These are phyloP conservation scores for Oligia latruncula DNA, from an alignment of 2,888 invertebrate species.

Conservation along the genomic window DNA sequence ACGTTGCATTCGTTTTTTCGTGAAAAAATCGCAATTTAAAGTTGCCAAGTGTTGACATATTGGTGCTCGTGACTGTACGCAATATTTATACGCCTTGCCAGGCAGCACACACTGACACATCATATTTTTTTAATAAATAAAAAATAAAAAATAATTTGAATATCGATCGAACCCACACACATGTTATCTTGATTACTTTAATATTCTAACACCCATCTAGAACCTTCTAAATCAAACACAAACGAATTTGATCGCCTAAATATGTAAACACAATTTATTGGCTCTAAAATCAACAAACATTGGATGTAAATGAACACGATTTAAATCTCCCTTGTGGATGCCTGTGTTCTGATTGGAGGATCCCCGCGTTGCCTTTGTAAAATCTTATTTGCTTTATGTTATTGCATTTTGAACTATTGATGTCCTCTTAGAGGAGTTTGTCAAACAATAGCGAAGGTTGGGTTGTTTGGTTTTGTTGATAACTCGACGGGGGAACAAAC, in stretches of 20 bases:
- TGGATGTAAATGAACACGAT: slow-evolving; percentile 51
- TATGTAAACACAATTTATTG: slow-evolving; percentile 57
- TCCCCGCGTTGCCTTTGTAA: slow-evolving; percentile 56
- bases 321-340: slow-evolving; percentile 44
- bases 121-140: too few species aligned
- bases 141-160: too few species aligned
- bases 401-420: slow-evolving; percentile 61
- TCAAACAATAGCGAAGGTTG: background rate
- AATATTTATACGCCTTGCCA: too few species aligned
- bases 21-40: too few species aligned
- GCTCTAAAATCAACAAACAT: slow-evolving; percentile 53
- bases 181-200: slow-evolving; percentile 11
- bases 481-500: too few species aligned
- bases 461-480: background rate
- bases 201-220: slow-evolving; percentile 18
- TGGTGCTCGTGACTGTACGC: too few species aligned
- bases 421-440: slow-evolving; percentile 10
- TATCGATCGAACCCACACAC: background rate
- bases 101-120: too few species aligned
- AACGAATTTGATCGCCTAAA: slow-evolving; percentile 40
- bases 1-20: too few species aligned
- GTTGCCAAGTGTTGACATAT: too few species aligned
- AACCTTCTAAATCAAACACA: slow-evolving; percentile 28
- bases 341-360: slow-evolving; percentile 57
- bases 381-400: slow-evolving; percentile 67